phyloP scores from a whole-genome alignment of 2,113 vertebrate genomes.

The Mesoclemmys tuberculata region DNA sequence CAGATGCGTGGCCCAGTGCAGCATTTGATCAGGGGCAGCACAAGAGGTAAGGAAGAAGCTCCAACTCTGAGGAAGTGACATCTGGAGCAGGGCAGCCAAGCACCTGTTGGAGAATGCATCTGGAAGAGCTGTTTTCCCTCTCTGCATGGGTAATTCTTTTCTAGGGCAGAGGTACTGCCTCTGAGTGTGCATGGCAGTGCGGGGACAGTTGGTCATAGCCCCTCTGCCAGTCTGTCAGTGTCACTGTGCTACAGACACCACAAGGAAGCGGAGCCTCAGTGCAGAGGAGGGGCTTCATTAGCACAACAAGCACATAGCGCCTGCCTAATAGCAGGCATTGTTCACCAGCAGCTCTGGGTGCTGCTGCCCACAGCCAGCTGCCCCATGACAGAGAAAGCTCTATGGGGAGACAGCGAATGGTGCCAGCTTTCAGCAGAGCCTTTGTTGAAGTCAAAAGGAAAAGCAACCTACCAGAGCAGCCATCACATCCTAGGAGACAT shows the following conservation, averaged over 20 bases:
- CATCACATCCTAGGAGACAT: background rate
- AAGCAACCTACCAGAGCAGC: background rate
- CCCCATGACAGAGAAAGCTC: background rate
- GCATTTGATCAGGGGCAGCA: background rate
- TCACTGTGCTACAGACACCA: background rate
- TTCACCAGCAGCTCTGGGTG: background rate
- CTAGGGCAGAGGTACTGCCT: background rate
- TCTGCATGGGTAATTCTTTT: background rate
- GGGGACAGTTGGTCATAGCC: background rate
- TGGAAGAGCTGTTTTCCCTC: background rate
- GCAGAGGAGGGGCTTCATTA: background rate
- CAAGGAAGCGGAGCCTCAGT: background rate
- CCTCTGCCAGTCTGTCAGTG: background rate
- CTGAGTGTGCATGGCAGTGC: background rate
- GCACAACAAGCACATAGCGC: background rate
- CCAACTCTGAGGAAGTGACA: background rate
- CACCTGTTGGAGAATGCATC: background rate
- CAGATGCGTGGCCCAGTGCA: too few relatives aligned
- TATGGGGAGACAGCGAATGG: background rate
- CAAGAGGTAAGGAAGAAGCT: too few relatives aligned
- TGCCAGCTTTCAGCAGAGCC: background rate
- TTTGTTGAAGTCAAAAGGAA: background rate
- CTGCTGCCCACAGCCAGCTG: slow-evolving; percentile 6
- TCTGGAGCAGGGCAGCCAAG: background rate
- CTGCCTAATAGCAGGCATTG: background rate